Base-by-base conservation (phyloP, 2,113 vertebrate genomes). In the Engraulis encrasicolus region DNA sequence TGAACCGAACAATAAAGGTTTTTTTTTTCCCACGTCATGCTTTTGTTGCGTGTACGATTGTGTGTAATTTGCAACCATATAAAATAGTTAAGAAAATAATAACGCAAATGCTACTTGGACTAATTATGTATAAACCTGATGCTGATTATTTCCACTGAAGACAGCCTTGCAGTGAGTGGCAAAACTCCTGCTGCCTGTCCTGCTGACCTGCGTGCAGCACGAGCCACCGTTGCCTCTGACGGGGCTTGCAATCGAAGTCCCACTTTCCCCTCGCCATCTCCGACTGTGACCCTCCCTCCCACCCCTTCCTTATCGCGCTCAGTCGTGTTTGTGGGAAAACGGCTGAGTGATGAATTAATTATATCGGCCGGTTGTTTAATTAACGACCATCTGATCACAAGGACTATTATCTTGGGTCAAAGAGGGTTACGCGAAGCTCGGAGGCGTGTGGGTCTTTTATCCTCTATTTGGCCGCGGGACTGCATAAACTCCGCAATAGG, bases 261-360 rank as follows among this genome's bases (percentile, higher is more conserved):
- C 17, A 36, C 31, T 82, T 14, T 74, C 31, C n/a, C 66, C 66
- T 34, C 27, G 0, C n/a, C 27, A 23, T 14, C 66, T 74, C 23
- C 19, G 19, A 58, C 20, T n/a, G n/a, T n/a, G n/a, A n/a, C n/a
- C n/a, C n/a, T n/a, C n/a, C 20, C 54, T 58, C 20, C 54, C 54
- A 7, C 2, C 23, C 27, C 66, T 74, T 14, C 2, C 66, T 74
- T 74, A 74, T 74, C 31, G 66, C 66, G 27, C 66, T 34, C 27
- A 34, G 66, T 74, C 66, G 31, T 74, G 66, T 31, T 74, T 12
- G 9, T 27, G 52, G 52, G 12, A 6, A 18, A 18, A 18, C 15
- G 61, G 66, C 38, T 34, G 88, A 88, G 90, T 84, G 89, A 90
- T 91, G 87, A 88, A 92, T 94, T 91, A 90, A 94, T 92, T 93